Evolutionary conservation across 2,113 vertebrate species (phyloP).

Genomic region (Anguilla rostrata): DNA sequence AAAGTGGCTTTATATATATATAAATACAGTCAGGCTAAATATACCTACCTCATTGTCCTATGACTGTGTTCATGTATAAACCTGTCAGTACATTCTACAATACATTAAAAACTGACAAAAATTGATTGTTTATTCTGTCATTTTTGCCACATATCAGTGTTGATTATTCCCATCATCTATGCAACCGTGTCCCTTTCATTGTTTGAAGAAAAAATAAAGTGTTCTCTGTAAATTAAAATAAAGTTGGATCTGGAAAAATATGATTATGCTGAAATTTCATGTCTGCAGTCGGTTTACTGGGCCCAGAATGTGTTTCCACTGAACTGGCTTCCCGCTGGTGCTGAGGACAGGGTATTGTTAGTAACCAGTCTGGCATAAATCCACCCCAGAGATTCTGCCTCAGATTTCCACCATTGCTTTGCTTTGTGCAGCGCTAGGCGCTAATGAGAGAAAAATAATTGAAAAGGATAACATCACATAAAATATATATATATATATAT

Average conservation of each 20-base stretch:
- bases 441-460: neutral
- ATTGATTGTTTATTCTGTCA: no score
- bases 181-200: neutral
- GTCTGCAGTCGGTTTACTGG: neutral
- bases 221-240: no score
- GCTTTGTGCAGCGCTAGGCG: neutral
- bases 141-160: neutral
- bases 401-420: neutral
- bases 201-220: neutral
- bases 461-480: no score
- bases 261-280: neutral
- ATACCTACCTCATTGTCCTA: no score
- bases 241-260: neutral
- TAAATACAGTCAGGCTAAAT: no score
- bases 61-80: neutral
- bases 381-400: neutral
- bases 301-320: neutral
- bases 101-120: neutral
- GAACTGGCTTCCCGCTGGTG: neutral
- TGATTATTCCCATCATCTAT: neutral
- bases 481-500: no score
- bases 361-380: neutral
- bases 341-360: neutral
- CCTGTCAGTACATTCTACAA: neutral
- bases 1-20: no score